Evolutionary conservation across 2,113 vertebrate species (phyloP).

Genomic region (Acanthochromis polyacanthus): DNA sequence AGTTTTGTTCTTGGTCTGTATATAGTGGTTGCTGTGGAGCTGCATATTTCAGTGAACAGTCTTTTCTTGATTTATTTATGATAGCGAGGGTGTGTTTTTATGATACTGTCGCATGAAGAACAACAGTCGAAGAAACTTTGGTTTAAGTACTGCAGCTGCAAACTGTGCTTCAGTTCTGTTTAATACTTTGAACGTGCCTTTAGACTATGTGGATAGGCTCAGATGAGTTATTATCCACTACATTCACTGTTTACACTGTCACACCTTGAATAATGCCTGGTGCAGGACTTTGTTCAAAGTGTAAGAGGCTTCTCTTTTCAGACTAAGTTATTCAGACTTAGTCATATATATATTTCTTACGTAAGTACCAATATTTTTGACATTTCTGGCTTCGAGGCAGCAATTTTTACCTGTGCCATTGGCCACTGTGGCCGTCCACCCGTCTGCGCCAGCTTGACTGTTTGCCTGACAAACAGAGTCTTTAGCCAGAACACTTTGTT

Average conservation of each 20-base stretch:
- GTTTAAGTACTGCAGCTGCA: constrained; percentile 14
- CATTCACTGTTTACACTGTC: constrained; percentile 17
- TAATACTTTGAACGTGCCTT: background rate
- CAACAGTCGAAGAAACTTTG: constrained; percentile 47
- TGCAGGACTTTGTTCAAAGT: background rate
- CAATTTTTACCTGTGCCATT: constrained; percentile 15
- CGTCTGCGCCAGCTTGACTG: constrained; percentile 53
- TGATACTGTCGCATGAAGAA: constrained; percentile 9
- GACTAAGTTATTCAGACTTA: background rate
- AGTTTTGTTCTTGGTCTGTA: background rate
- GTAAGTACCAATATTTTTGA: constrained; percentile 5
- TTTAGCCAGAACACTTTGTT: constrained; percentile 68
- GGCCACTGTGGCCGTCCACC: constrained; percentile 29
- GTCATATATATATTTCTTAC: background rate
- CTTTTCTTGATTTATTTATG: constrained; percentile 60
- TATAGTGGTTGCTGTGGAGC: constrained; percentile 5
- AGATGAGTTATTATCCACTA: constrained; percentile 15
- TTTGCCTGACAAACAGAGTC: constrained; percentile 66
- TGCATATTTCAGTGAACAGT: constrained; percentile 48
- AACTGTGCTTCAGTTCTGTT: constrained; percentile 6
- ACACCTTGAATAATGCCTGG: constrained; percentile 8
- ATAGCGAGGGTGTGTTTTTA: constrained; percentile 57
- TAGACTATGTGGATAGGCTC: background rate
- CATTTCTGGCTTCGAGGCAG: constrained; percentile 13
- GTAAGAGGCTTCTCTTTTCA: background rate